Evolutionary conservation across 2,888 invertebrate species (phyloP), one percentile per base, ranked within the genome.

Genomic region (Pachliopta kotzebuea): DNA sequence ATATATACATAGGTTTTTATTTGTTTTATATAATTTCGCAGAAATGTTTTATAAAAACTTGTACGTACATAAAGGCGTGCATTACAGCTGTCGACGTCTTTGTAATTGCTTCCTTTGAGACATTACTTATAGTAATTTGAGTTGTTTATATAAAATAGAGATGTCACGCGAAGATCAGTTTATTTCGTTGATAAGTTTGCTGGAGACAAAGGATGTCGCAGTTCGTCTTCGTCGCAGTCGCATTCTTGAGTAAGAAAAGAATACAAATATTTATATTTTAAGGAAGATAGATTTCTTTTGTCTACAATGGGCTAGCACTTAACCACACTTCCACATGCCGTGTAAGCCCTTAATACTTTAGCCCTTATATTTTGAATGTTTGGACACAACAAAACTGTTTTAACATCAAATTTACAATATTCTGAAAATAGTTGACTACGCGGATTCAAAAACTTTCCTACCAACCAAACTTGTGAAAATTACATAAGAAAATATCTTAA

Each of bases 91-190:
- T 26, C 59, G 62, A 66, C 59, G 57, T 67, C 59, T 62, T 54
- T 75, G 78, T 88, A 89, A 88, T 89, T 85, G 80, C 75, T 84
- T 89, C 89, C 88, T 88, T 71, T 76, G 84, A 79, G 85, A 86
- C 87, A 85, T 76, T 85, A 74, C 83, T 89, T 86, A 81, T 72
- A 75, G 83, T 75, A 88, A 90, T 90, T 89, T 84, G 80, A 76
- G 80, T 83, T 76, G 84, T 87, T 88, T 82, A 81, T 91, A 91
- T 90, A 91, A 88, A 87, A 80, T 76, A 73, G 60, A 58, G 72
- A 66, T 64, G 73, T 71, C 88, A 84, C 81, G 86, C 85, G 69
- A 81, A 63, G 29, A 62, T 69, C 60, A 62, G 70, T 73, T 78
- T 83, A 79, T 80, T 81, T 69, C 64, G 74, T 74, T 77, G 74